Evolutionary conservation across 2,113 vertebrate species (phyloP), one percentile per base, ranked within the genome.

Genomic region (Phycodurus eques): DNA sequence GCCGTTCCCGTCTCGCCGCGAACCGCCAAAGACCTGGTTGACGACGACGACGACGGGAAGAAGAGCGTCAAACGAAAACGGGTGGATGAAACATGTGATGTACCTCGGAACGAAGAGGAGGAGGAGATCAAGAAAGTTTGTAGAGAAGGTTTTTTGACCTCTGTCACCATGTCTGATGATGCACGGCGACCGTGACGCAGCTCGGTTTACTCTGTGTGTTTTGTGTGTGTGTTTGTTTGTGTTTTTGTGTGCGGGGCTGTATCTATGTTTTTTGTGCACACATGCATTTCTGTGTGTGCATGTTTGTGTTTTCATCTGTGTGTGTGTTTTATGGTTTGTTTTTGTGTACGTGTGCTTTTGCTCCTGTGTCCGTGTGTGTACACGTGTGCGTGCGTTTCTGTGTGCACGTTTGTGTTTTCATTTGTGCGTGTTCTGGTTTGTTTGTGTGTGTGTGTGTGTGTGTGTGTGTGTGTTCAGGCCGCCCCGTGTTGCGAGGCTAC

Each of bases 71-170:
- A 97, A 87, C 93, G 96, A 73, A 95, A 94, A 77, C 80, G 88
- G 57, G 72, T 85, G 0, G 88, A 81, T 3, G 71, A 82, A 27
- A 86, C 91, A 66, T 84, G 91, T 75, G 86, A 2, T 1, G 0
- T 8, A 4, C 46, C 44, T 11, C 1, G 90, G 69, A 89, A 91
- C 56, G 91, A 91, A 85, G 91, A 91, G 63, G 89, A 46, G 68
- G 71, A 88, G 92, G 93, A 93, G 93, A 92, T 94, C 94, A 98
- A 98, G 95, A 98, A 96, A 96, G 94, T 98, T 95, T 98, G 95
- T 96, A 98, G 94, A 98, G 96, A 98, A 99, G 97, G 97, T 99
- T 96, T 97, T 96, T 97, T 98, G 94, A 94, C 93, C 94, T 94
- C 76, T 95, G 94, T 76, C 84, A 87, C 73, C 83, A 78, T 84